Base-by-base conservation (phyloP, 2,888 invertebrate genomes). In the Fragum whitleyi region DNA sequence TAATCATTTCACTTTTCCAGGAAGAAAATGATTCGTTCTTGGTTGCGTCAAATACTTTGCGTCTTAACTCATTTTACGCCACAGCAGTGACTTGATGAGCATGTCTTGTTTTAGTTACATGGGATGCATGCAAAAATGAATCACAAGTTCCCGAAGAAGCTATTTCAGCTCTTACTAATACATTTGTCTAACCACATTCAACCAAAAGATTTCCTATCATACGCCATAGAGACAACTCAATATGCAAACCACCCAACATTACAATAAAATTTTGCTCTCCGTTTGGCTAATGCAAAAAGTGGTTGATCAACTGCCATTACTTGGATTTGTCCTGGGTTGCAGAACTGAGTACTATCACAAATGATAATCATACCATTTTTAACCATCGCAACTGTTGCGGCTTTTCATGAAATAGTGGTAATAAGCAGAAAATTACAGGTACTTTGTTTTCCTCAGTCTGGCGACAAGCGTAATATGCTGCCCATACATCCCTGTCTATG, bases 221-320 rank as follows among this genome's bases (percentile, higher is more conserved):
- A 65, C 81, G 88, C 71, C 89, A 73, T 16, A 83, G 75, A 14
- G 90, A 88, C 85, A 90, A 88, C 69, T 92, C 91, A 61, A 87
- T 90, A 74, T 92, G 91, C 42, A 92, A 78, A 29, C 91, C 91
- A 9, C 90, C 91, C 65, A 92, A 79, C 85, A 91, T 86, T 2
- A 91, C 76, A 19, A 91, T 81, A 69, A 86, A 80, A 29, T 82
- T 79, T 11, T 88, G 79, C 70, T 92, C 90, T 5, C 90, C 90
- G 82, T 53, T 91, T 92, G 23, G 85, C 87, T 21, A 42, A 7
- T 2, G 68, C 47, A 32, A 23, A 68, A 2, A 68, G 26, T 11
- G 68, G 68, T 23, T 68, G 68, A 19, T 68, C 68, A 21, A 21
- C 26, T n/a, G 21, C 21, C 2, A 47, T 47, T 2, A 68, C 47